Evolutionary conservation across 2,113 vertebrate genomes (phyloP), one percentile per base, ranked within the genome.

Genomic region (Phoxinus phoxinus): DNA sequence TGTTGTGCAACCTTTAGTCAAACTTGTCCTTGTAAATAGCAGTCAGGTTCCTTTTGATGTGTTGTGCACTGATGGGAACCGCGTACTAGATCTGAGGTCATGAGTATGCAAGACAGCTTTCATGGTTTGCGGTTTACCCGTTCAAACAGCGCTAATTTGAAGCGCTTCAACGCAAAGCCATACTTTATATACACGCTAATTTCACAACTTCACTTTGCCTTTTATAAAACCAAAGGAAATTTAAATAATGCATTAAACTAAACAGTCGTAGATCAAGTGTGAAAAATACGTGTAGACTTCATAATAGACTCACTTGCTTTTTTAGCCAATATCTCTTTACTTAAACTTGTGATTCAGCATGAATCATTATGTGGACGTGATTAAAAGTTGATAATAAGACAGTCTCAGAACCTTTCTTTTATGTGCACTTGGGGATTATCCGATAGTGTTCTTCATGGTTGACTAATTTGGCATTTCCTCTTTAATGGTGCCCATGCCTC

Each of bases 351-450:
- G 3, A 19, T 75, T 53, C 15, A 76, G 25, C 51, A 75, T 48
- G n/a, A 75, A 75, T 48, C 72, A 32, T 53, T 30, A 21, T 51
- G 51, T 6, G 73, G 69, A 9, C 1, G 3, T 32, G 63, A 56
- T 19, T 19, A 76, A 48, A 51, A 90, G 65, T 4, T 37, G 8
- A 37, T 69, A 69, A 90, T 91, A 85, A 90, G 90, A 91, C 90
- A 89, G 92, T 93, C 90, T 91, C 90, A 93, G 58, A 91, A 87
- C 77, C 93, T 93, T 89, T 89, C 87, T 92, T 92, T 87, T 73
- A 13, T 86, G 89, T 90, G 93, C 91, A 90, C 92, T 91, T 93
- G 89, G 56, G 61, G 58, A 81, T 75, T 75, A 76, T 56, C 58
- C 41, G 32, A 75, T 25, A 23, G 32, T 23, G 63, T 69, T 89